These are phyloP conservation scores for Austrolebias charrua DNA, from an alignment of 2,797 vertebrate species.

Conservation along the genomic window DNA sequence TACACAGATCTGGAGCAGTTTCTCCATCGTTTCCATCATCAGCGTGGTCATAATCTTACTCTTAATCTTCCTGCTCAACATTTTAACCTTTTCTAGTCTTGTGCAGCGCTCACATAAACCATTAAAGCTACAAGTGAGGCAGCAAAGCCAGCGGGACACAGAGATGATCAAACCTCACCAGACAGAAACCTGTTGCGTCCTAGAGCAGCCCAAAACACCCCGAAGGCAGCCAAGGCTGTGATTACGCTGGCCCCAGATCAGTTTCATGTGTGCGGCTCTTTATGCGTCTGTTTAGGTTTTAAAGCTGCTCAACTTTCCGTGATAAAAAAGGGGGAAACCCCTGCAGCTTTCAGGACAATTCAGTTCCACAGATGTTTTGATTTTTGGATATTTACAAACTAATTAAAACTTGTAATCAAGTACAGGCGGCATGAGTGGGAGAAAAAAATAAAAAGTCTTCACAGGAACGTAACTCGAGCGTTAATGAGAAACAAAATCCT, in stretches of 20 bases:
- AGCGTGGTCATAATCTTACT: too few species aligned
- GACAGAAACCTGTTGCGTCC: slow-evolving; percentile 70
- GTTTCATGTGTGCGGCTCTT: slow-evolving; percentile 14
- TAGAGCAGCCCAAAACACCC: slow-evolving; percentile 51
- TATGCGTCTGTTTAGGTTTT: not conserved
- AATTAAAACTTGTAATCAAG: slow-evolving; percentile 15
- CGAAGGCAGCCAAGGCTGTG: slow-evolving; percentile 60
- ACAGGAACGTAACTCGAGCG: slow-evolving; percentile 14
- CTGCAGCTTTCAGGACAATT: slow-evolving; percentile 11
- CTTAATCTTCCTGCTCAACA: too few species aligned
- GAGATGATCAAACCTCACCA: slow-evolving; percentile 44
- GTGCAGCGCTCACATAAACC: too few species aligned
- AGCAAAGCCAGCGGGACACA: not conserved
- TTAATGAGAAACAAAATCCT: slow-evolving; percentile 32
- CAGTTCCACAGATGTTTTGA: slow-evolving; percentile 9
- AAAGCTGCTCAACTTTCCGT: slow-evolving; percentile 20
- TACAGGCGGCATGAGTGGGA: not conserved
- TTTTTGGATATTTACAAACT: slow-evolving; percentile 8
- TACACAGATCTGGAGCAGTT: too few species aligned
- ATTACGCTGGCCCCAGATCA: slow-evolving; percentile 59
- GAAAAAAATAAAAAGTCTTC: slow-evolving; percentile 4
- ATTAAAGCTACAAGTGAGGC: not conserved
- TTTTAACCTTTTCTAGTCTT: too few species aligned
- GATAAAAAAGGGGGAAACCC: slow-evolving; percentile 17
- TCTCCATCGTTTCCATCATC: too few species aligned